Evolutionary conservation across 1,140 invertebrate species (phyloP).

Genomic region (Maconellicoccus hirsutus): DNA sequence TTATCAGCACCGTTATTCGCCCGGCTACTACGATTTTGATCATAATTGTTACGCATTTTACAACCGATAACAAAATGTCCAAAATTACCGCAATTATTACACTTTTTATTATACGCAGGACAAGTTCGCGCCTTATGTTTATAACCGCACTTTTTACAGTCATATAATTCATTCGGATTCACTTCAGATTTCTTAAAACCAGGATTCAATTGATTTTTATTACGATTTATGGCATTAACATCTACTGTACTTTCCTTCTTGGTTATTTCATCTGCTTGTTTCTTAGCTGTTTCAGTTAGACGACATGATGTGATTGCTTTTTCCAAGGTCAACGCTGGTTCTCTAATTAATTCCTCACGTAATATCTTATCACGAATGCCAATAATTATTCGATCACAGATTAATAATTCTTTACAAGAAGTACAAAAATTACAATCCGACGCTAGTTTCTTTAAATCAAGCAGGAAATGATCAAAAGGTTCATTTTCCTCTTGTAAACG

Average conservation of each 20-base stretch:
- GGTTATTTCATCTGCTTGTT: conserved; percentile 2
- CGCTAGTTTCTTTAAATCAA: conserved; percentile 18
- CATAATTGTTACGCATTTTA: conserved; percentile 24
- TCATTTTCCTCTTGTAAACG: conserved; percentile 30
- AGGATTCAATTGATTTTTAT: neutral
- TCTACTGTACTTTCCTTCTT: neutral
- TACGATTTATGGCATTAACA: neutral
- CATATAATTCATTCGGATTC: neutral
- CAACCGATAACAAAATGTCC: conserved; percentile 28
- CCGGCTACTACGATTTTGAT: neutral
- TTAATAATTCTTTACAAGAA: neutral
- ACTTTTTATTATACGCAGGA: conserved; percentile 27
- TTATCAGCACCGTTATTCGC: no score
- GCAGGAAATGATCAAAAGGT: conserved; percentile 31
- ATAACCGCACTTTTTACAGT: conserved; percentile 23
- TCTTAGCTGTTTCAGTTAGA: neutral
- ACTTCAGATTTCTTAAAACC: neutral
- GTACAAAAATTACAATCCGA: conserved; percentile 11
- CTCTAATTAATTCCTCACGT: conserved; percentile 14
- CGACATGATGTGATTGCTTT: neutral
- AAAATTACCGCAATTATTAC: conserved; percentile 26
- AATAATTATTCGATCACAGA: conserved; percentile 4
- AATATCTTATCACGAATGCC: neutral
- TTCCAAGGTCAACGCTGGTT: conserved; percentile 1
- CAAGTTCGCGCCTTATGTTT: conserved; percentile 15